Percentiles rank a stretch among this genome's conserved stretches.
Evolutionary conservation across 1,140 invertebrate species (phyloP).

Genomic region (Asobara japonica): DNA sequence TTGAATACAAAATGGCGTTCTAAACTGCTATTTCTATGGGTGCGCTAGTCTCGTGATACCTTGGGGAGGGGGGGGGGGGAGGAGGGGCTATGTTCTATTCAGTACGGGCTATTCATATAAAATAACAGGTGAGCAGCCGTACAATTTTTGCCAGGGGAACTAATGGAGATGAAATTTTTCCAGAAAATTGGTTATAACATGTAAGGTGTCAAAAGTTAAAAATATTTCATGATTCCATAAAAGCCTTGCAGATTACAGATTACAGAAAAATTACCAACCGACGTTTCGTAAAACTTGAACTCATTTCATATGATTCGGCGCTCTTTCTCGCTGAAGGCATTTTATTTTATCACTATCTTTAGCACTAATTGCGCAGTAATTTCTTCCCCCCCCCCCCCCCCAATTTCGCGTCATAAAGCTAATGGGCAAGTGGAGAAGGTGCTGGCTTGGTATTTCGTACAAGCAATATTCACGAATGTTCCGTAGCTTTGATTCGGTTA

Average conservation of each 20-base stretch:
- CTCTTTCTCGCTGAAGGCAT: not conserved
- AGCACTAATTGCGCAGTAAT: not conserved
- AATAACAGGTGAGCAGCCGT: not conserved
- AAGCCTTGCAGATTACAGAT: no score
- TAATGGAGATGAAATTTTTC: not conserved
- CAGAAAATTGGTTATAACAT: no score
- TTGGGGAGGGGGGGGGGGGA: no score
- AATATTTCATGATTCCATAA: no score
- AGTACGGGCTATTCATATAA: not conserved
- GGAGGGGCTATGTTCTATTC: conserved; percentile 10
- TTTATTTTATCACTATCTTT: not conserved
- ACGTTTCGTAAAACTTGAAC: no score
- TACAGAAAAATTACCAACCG: no score
- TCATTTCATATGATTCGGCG: no score
- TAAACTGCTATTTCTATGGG: conserved; percentile 8
- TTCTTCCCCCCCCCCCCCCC: not conserved
- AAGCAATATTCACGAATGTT: conserved; percentile 27
- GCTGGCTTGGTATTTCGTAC: conserved; percentile 1
- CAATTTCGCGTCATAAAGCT: not conserved
- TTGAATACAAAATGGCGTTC: conserved; percentile 17
- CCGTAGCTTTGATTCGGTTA: conserved; percentile 32
- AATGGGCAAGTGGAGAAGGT: not conserved
- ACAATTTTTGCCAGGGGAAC: not conserved
- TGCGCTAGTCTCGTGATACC: not conserved
- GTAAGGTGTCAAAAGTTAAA: no score